Percentiles rank a stretch among this genome's conserved stretches.
Conservation (phyloP, 1,140 invertebrate genomes). For the Drosophila nigromelanica region DNA sequence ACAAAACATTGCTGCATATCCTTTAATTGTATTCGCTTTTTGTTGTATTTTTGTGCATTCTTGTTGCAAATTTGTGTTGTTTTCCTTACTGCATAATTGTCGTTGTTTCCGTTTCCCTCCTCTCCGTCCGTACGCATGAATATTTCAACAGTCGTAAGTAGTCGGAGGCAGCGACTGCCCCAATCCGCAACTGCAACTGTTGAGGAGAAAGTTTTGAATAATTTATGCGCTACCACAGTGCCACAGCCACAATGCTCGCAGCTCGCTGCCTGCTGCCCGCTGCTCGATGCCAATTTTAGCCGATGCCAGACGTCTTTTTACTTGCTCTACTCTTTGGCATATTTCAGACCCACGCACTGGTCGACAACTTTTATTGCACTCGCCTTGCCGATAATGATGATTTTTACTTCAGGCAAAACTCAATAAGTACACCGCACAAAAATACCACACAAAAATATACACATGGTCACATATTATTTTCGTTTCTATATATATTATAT, state of each 20-base stretch:
- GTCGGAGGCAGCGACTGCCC: neutral
- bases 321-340: neutral
- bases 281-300: constrained; percentile 55
- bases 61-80: constrained; percentile 4
- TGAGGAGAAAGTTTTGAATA: constrained; percentile 66
- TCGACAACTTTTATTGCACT: constrained; percentile 27
- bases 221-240: constrained; percentile 58
- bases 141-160: constrained; percentile 53
- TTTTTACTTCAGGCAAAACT: constrained; percentile 33
- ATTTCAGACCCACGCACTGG: constrained; percentile 12
- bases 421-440: constrained; percentile 7
- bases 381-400: constrained; percentile 35
- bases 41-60: constrained; percentile 32
- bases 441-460: too few species aligned
- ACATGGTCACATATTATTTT: too few species aligned
- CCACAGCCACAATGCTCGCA: constrained; percentile 4
- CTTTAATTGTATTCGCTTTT: constrained; percentile 36
- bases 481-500: too few species aligned
- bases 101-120: neutral
- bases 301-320: constrained; percentile 21
- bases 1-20: constrained; percentile 11
- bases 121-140: constrained; percentile 53
- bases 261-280: constrained; percentile 8
- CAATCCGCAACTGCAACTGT: constrained; percentile 36
- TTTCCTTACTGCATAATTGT: constrained; percentile 30